A percentile compares a stretch with the other conserved stretches of the same genome.
These are phyloP conservation scores for Leptinotarsa lineolata DNA, from an alignment of 1,140 invertebrate species.

Conservation along the genomic window DNA sequence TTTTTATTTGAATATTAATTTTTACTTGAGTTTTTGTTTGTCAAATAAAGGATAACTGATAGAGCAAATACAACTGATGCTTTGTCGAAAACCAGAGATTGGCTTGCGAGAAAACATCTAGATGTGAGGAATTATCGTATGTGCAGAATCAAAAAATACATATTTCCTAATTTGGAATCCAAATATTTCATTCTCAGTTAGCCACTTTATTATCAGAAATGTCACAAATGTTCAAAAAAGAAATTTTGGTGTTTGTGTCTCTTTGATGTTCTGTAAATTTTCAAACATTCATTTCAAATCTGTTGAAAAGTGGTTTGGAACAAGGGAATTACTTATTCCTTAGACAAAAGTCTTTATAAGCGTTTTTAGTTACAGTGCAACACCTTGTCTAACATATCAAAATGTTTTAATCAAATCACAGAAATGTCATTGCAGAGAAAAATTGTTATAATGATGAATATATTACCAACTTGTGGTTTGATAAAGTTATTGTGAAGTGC, in stretches of 20 bases:
- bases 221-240: background rate
- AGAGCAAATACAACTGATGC: too few relatives aligned
- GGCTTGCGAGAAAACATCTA: too few relatives aligned
- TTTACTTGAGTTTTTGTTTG: too few relatives aligned
- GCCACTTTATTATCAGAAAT: background rate
- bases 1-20: too few relatives aligned
- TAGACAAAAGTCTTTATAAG: conserved; percentile 27
- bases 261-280: background rate
- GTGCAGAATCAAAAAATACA: background rate
- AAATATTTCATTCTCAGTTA: background rate
- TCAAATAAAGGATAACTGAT: too few relatives aligned
- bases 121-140: too few relatives aligned
- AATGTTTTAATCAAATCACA: background rate
- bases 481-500: too few relatives aligned
- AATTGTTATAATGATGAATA: too few relatives aligned
- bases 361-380: conserved; percentile 30
- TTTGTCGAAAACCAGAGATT: too few relatives aligned
- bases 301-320: background rate
- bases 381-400: background rate
- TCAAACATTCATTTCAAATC: background rate
- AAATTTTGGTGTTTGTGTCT: background rate
- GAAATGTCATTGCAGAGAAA: too few relatives aligned
- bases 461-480: too few relatives aligned
- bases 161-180: background rate
- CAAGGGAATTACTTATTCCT: background rate